These are phyloP conservation scores for Mormyrus iriodes DNA, from an alignment of 2,113 vertebrate genomes.

Conservation along the genomic window DNA sequence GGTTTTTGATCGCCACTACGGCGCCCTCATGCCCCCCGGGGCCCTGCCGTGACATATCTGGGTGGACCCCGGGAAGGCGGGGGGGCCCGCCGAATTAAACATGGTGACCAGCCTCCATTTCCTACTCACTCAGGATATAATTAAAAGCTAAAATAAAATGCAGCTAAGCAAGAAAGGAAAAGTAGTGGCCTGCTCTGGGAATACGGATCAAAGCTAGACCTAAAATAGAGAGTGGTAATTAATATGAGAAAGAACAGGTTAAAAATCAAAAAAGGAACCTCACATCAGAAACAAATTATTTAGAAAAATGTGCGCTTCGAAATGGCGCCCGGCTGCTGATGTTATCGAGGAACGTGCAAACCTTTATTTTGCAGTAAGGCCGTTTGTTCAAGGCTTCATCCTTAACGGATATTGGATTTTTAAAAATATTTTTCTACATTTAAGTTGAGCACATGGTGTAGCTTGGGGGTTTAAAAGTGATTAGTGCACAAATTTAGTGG, in stretches of 20 bases:
- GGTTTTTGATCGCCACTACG: not conserved
- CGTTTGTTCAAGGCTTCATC: not conserved
- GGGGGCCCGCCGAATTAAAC: constrained; percentile 41
- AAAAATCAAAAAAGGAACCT: constrained; percentile 18
- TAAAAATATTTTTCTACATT: not conserved
- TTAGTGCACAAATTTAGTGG: not conserved
- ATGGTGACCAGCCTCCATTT: constrained; percentile 17
- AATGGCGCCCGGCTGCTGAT: not conserved
- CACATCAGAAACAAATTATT: constrained; percentile 13
- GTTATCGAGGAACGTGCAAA: not conserved
- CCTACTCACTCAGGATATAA: constrained; percentile 31
- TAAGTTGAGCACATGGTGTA: not conserved
- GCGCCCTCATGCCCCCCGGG: not conserved
- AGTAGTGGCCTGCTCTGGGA: not conserved
- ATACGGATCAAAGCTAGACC: constrained; percentile 30
- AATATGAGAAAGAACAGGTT: constrained; percentile 24
- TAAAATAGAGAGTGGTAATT: constrained; percentile 32
- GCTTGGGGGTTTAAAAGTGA: not conserved
- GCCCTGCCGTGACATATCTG: constrained; percentile 10
- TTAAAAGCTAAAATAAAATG: constrained; percentile 23
- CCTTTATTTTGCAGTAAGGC: not conserved
- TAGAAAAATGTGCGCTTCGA: constrained; percentile 13
- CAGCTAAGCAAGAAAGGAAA: not conserved
- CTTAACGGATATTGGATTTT: not conserved
- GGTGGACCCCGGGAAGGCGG: constrained; percentile 33